These are phyloP conservation scores for Malurus elegans DNA, from an alignment of 2,113 vertebrate species.

Conservation along the genomic window DNA sequence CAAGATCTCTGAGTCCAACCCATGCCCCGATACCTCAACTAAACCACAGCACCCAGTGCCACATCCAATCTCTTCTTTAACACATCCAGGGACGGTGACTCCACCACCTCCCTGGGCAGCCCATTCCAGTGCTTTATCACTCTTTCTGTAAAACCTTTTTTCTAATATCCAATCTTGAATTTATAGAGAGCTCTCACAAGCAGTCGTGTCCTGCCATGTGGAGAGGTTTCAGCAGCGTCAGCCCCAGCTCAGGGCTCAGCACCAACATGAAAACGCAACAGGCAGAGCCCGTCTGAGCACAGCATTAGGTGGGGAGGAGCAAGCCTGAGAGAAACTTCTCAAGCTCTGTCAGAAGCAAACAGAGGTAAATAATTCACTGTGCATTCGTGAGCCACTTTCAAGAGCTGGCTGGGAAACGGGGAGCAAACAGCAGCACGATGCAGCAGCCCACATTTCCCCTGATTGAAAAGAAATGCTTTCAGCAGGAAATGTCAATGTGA, in stretches of 20 bases:
- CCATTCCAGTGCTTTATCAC: too few relatives aligned
- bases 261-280: neutral
- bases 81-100: too few relatives aligned
- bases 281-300: neutral
- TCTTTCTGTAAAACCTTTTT: too few relatives aligned
- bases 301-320: neutral
- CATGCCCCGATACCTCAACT: too few relatives aligned
- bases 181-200: neutral
- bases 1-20: too few relatives aligned
- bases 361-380: conserved; percentile 8
- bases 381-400: neutral
- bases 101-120: too few relatives aligned
- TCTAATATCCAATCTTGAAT: too few relatives aligned
- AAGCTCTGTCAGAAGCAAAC: neutral
- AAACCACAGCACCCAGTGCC: too few relatives aligned
- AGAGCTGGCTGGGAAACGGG: neutral
- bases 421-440: neutral
- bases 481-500: neutral
- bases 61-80: too few relatives aligned
- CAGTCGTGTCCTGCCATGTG: neutral
- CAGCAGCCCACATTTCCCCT: neutral
- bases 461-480: neutral
- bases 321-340: neutral
- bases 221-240: neutral
- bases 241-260: neutral